Base-by-base conservation (phyloP, 2,113 vertebrate genomes). In the Aphyosemion australe region DNA sequence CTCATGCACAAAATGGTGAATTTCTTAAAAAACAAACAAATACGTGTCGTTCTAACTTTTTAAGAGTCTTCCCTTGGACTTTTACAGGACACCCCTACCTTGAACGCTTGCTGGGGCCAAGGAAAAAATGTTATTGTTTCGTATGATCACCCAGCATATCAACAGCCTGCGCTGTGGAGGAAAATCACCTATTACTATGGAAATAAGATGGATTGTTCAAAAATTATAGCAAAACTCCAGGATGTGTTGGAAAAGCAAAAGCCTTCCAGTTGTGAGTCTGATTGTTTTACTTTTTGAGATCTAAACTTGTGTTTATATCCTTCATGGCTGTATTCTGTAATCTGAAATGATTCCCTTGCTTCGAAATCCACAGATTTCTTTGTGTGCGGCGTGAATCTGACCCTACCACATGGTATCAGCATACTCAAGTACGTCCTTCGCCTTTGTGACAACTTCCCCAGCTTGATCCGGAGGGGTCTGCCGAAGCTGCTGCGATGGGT, bases 341-440 rank as follows among this genome's bases (percentile, higher is more conserved):
- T 55, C 32, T 61, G 34, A 53, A 21, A 20, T 39, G 10, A 32
- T 9, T 16, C 6, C 0, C 50, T 8, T 57, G 1, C 12, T 66
- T 8, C 45, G 11, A 45, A 15, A 31, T 37, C 49, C 58, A 42
- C 69, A 89, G 87, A 20, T 68, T 84, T 89, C 57, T 80, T 70
- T 9, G 84, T 80, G 2, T 87, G 87, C 14, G 85, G 85, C 63
- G 53, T 89, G 76, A 89, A 89, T 69, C 58, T 83, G 50, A 89
- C 87, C 0, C 80, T 89, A 18, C 87, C 82, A 2, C 46, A 49
- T 0, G 13, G 78, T 5, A 0, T 8, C 5, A 12, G 48, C 12
- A 51, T 49, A 5, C 57, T 87, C 51, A 43, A 5, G 37, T 86
- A 87, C 79, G 18, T 86, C 68, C 43, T 84, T 11, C 61, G 69